Evolutionary conservation across 2,888 invertebrate genomes (phyloP).

Genomic region (Drosophila subquinaria): DNA sequence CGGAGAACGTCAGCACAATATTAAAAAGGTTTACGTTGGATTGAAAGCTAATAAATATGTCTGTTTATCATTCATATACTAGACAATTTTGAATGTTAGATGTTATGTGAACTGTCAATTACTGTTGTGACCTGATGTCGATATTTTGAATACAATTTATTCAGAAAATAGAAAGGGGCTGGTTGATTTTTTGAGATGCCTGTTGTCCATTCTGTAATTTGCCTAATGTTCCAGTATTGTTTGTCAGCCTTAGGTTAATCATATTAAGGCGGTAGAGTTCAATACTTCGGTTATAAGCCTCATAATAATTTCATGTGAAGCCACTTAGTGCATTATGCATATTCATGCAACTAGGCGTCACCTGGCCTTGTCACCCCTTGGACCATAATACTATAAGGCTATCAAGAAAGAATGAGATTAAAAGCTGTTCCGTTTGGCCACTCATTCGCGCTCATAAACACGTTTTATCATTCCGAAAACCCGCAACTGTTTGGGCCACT

Average conservation of each 20-base stretch:
- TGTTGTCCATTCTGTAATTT: conserved; percentile 4
- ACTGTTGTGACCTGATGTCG: too few relatives aligned
- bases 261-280: conserved; percentile 48
- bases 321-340: conserved; percentile 68
- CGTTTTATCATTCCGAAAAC: conserved; percentile 20
- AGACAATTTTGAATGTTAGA: too few relatives aligned
- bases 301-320: conserved; percentile 66
- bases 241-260: conserved; percentile 54
- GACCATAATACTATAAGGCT: background rate
- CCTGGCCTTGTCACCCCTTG: background rate
- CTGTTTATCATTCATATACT: too few relatives aligned
- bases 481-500: conserved; percentile 25
- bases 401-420: background rate
- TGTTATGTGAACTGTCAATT: too few relatives aligned
- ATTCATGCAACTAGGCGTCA: conserved; percentile 47
- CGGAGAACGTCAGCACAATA: too few relatives aligned
- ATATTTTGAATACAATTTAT: too few relatives aligned
- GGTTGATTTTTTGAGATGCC: background rate
- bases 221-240: conserved; percentile 27
- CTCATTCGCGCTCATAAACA: conserved; percentile 52
- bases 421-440: conserved; percentile 15
- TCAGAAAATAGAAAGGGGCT: too few relatives aligned
- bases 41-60: too few relatives aligned
- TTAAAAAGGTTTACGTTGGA: too few relatives aligned
- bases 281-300: conserved; percentile 52